A percentile compares a stretch with the other conserved stretches of the same genome.
These are phyloP conservation scores for Zaprionus davidi DNA, from an alignment of 1,140 invertebrate species.

Conservation along the genomic window DNA sequence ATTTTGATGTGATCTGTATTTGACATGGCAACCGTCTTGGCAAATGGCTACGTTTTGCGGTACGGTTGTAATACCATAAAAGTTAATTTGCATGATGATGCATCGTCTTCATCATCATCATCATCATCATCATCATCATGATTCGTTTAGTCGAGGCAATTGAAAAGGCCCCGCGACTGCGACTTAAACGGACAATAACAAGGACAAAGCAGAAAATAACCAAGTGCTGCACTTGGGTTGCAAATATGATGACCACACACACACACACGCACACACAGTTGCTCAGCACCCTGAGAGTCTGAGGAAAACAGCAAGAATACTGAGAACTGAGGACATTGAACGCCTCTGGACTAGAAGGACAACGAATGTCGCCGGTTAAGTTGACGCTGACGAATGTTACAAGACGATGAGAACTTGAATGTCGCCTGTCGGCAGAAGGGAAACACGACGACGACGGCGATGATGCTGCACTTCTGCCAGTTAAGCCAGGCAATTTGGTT, in stretches of 20 bases:
- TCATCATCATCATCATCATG: slow-evolving; percentile 29
- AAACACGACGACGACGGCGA: background rate
- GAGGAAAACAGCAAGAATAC: slow-evolving; percentile 9
- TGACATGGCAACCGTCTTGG: background rate
- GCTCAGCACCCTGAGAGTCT: background rate
- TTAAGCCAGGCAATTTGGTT: background rate
- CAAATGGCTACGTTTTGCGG: background rate
- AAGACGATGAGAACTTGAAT: slow-evolving; percentile 14
- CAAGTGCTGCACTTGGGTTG: slow-evolving; percentile 70
- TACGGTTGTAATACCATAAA: background rate
- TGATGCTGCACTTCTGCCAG: background rate
- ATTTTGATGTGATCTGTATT: slow-evolving; percentile 7
- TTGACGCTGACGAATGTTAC: slow-evolving; percentile 69
- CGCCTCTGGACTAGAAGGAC: slow-evolving; percentile 16
- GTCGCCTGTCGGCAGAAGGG: background rate
- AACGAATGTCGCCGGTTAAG: slow-evolving; percentile 47
- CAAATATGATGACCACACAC: slow-evolving; percentile 64
- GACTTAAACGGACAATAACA: slow-evolving; percentile 31
- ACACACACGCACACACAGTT: background rate
- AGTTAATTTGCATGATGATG: background rate
- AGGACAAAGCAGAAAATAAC: slow-evolving; percentile 67
- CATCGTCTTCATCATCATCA: background rate
- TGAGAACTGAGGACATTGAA: slow-evolving; percentile 10
- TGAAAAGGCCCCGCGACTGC: slow-evolving; percentile 38
- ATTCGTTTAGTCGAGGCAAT: slow-evolving; percentile 48